These are phyloP conservation scores for Palythoa caribaeorum DNA, from an alignment of 92 coral and sea anemone species.

Conservation along the genomic window DNA sequence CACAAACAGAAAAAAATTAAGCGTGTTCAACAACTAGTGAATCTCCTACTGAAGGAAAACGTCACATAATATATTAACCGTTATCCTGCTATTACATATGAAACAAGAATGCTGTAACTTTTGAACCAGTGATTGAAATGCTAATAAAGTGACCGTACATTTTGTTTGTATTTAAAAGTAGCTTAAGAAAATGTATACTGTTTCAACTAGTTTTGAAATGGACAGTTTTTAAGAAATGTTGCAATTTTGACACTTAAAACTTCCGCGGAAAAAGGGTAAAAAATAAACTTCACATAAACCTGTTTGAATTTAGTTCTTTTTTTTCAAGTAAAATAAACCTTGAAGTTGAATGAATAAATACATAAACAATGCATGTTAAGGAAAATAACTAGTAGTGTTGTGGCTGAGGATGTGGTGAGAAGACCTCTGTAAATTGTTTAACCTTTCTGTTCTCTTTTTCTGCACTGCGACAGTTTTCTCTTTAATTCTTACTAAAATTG, in stretches of 20 bases:
- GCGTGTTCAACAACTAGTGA: background rate
- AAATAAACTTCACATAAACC: background rate
- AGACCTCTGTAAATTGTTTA: background rate
- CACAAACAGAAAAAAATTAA: background rate
- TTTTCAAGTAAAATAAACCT: background rate
- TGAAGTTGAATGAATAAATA: background rate
- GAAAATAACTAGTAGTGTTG: background rate
- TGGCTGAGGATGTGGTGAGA: constrained; percentile 41
- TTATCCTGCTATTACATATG: too few species aligned
- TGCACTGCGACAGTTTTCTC: background rate
- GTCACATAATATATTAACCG: background rate
- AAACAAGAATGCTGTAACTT: too few species aligned
- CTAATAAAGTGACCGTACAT: too few species aligned
- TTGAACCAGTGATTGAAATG: too few species aligned
- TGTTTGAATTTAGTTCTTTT: background rate
- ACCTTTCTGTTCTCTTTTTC: background rate
- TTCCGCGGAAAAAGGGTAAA: background rate
- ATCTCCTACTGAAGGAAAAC: background rate
- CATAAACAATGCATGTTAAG: background rate
- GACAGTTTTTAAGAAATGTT: too few species aligned
- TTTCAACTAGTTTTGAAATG: too few species aligned
- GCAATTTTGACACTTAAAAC: too few species aligned
- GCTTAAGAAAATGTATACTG: too few species aligned
- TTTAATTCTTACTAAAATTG: background rate
- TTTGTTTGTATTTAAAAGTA: too few species aligned